Percentiles rank a stretch among this genome's conserved stretches.
phyloP scores from a whole-genome alignment of 2,797 vertebrate genomes.

The Podargus strigoides region DNA sequence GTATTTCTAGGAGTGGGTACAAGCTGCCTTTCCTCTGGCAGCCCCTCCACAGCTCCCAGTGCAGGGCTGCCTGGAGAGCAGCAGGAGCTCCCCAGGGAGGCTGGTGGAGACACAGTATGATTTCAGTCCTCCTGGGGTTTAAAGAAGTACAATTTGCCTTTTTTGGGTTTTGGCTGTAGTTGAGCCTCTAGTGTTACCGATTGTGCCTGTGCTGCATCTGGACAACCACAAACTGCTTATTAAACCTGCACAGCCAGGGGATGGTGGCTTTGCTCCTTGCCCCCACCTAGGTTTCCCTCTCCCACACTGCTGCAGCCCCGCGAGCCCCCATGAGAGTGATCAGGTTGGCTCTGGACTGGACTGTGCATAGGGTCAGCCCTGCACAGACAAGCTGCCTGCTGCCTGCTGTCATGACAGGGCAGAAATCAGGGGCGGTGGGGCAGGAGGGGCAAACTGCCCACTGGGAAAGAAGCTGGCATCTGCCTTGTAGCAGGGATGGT shows the following conservation, averaged over 20 bases:
- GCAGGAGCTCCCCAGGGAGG: background rate
- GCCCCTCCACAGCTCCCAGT: rapidly evolving
- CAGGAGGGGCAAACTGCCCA: background rate
- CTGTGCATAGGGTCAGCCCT: background rate
- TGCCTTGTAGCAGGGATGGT: background rate
- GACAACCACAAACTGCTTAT: background rate
- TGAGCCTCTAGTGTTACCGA: background rate
- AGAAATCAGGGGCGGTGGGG: rapidly evolving
- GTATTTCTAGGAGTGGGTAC: background rate
- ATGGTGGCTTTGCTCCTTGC: rapidly evolving
- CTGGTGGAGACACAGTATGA: rapidly evolving
- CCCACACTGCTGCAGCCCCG: rapidly evolving
- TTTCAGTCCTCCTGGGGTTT: background rate
- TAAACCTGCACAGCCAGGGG: background rate
- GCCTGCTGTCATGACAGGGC: rapidly evolving
- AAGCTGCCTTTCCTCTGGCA: background rate
- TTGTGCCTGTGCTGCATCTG: background rate
- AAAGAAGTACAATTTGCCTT: background rate
- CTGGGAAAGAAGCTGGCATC: background rate
- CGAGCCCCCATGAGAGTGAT: rapidly evolving
- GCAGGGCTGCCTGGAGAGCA: no score
- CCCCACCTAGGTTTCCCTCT: background rate
- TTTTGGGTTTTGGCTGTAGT: background rate
- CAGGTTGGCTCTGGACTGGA: background rate
- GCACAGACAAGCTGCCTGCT: background rate